Base-by-base conservation (phyloP, 2,888 invertebrate genomes). In the Cataglyphis albicans region DNA sequence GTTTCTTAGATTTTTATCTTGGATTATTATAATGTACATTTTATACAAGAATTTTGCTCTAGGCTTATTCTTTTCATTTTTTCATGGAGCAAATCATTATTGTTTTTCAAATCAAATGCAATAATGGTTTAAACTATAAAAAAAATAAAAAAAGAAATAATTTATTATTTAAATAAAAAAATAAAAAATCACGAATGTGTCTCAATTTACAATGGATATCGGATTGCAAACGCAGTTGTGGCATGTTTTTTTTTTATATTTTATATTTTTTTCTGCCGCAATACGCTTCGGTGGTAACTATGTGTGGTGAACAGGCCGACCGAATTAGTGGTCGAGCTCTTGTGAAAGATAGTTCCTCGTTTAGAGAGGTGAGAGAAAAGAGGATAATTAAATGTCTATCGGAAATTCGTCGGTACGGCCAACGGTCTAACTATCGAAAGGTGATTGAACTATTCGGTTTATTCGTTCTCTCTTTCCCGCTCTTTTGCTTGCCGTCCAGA, bases 361-460 rank as follows among this genome's bases (percentile, higher is more conserved):
- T 86, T 84, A 64, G 48, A n/a, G 48, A 52, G 15, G 6, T n/a
- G 48, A 52, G 48, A n/a, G 48, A 52, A 70, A 25, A 55, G 65
- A 70, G 81, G 87, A 88, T 85, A 89, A 89, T 89, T 89, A 88
- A 89, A 89, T 88, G 87, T 89, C 87, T 86, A 89, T 89, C 86
- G 90, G 87, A 88, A 89, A 89, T 88, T 89, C 84, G 86, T 83
- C 63, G 78, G 55, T 82, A 83, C 55, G 57, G 63, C 59, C 64
- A 68, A 82, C 82, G 82, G 64, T 61, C 78, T 83, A 65, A 74
- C 89, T 76, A 81, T 83, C 68, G 84, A 74, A 86, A 72, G 83
- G 83, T 88, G 90, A 90, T 90, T 86, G 88, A 90, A 88, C 84
- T 84, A 83, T 68, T 72, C 83, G 59, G 70, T 73, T 82, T 84